Evolutionary conservation across 2,113 vertebrate genomes (phyloP).

Genomic region (Nannobrachium achirus): DNA sequence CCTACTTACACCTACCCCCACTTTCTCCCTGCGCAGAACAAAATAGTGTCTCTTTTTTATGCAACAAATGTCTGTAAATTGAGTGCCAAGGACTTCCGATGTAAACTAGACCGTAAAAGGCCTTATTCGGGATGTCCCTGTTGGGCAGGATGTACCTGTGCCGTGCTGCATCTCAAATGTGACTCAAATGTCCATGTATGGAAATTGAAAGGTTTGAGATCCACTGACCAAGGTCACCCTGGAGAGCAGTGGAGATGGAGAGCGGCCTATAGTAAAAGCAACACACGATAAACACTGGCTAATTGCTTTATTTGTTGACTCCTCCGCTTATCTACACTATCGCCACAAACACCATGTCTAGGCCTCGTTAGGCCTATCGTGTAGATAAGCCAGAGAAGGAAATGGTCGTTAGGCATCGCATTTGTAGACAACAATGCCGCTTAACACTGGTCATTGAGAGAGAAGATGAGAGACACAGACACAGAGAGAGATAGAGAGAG

Average conservation of each 20-base stretch:
- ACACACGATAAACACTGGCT: slow-evolving; percentile 49
- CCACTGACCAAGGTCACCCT: slow-evolving; percentile 7
- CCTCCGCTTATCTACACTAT: slow-evolving; percentile 40
- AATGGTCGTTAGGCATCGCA: slow-evolving; percentile 28
- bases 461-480: background rate
- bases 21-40: too few species aligned
- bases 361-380: too few species aligned
- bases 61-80: too few species aligned
- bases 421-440: slow-evolving; percentile 25
- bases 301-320: slow-evolving; percentile 63
- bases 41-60: too few species aligned
- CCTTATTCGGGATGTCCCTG: too few species aligned
- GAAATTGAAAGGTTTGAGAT: too few species aligned
- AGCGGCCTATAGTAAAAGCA: slow-evolving; percentile 37
- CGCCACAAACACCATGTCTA: background rate
- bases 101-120: too few species aligned
- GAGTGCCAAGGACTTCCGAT: too few species aligned
- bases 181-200: too few species aligned
- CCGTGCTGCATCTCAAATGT: too few species aligned
- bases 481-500: slow-evolving; percentile 1
- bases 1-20: too few species aligned
- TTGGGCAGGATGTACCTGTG: too few species aligned
- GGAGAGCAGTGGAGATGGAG: slow-evolving; percentile 21
- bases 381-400: background rate
- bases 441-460: background rate